Conservation (phyloP, 2,797 vertebrate genomes). For the Sarcophilus harrisii region DNA sequence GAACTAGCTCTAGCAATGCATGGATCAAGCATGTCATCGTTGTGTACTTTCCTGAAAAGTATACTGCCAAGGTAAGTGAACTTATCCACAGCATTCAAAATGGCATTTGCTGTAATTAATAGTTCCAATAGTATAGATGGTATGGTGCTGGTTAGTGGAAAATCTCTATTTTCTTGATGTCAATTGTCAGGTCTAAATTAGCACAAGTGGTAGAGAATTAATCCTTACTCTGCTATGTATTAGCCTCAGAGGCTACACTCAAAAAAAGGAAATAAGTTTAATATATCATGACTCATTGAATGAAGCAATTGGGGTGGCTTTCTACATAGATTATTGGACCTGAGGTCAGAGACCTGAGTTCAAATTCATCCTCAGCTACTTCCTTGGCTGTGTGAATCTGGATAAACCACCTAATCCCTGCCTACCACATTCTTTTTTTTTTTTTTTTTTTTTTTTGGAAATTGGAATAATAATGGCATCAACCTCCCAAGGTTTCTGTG, state of each 20-base stretch:
- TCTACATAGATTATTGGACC: not conserved
- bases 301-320: not conserved
- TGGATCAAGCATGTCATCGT: too few species aligned
- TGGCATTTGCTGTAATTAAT: not conserved
- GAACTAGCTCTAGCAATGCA: too few species aligned
- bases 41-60: not conserved
- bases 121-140: not conserved
- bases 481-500: not conserved
- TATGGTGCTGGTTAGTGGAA: not conserved
- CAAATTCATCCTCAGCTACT: not conserved
- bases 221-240: not conserved
- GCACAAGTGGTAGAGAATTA: not conserved
- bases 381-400: not conserved
- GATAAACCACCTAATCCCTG: not conserved
- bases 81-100: not conserved
- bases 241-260: not conserved
- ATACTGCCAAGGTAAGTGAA: not conserved
- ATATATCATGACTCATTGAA: not conserved
- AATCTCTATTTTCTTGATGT: not conserved
- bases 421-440: not conserved
- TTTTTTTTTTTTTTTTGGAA: too few species aligned
- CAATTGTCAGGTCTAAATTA: not conserved
- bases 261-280: not conserved
- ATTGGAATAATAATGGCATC: not conserved
- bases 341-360: not conserved